A percentile compares a stretch with the other conserved stretches of the same genome.
Conservation (phyloP, 2,797 vertebrate species). For the Choloepus didactylus region DNA sequence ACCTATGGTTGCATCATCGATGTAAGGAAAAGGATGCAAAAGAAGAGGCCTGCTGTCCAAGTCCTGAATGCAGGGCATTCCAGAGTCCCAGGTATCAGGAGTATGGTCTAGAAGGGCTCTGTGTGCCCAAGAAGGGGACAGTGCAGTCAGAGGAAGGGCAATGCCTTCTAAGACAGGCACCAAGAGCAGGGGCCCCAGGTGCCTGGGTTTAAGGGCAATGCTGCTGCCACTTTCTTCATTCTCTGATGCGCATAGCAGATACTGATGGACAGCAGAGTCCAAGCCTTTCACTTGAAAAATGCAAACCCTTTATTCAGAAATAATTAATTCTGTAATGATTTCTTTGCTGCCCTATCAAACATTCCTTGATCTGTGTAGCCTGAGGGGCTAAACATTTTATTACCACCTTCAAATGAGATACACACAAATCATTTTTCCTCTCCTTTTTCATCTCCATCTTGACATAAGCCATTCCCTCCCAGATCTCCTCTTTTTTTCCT, state of each 20-base stretch:
- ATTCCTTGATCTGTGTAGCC: not conserved
- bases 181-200: not conserved
- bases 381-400: not conserved
- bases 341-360: not conserved
- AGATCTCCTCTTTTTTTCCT: not conserved
- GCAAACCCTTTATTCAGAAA: not conserved
- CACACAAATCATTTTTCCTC: slow-evolving; percentile 44
- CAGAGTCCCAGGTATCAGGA: not conserved
- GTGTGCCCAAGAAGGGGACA: not conserved
- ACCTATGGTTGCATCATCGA: not conserved
- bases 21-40: not conserved
- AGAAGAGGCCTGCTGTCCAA: not conserved
- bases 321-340: slow-evolving; percentile 43
- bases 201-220: not conserved
- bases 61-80: not conserved
- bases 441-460: not conserved
- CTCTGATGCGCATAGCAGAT: not conserved
- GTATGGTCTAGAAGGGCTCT: not conserved
- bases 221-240: not conserved
- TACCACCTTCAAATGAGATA: not conserved
- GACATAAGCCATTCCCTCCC: not conserved
- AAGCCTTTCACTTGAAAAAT: not conserved
- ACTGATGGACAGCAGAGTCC: not conserved
- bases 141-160: not conserved
- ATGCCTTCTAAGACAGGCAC: not conserved